Evolutionary conservation across 2,797 vertebrate species (phyloP), one percentile per base, ranked within the genome.

Genomic region (Manis crassicaudata): DNA sequence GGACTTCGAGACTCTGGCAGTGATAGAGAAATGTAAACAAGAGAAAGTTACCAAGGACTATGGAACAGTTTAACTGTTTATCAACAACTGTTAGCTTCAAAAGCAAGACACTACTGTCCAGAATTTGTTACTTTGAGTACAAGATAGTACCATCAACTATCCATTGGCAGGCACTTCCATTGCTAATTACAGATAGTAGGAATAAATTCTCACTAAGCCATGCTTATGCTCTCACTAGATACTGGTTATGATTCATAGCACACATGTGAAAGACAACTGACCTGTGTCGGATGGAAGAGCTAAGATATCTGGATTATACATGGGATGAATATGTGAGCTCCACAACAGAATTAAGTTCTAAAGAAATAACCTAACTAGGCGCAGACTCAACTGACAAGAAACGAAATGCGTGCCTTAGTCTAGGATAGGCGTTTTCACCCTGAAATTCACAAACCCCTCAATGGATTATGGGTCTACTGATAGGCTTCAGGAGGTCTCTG

Each of bases 201-300:
- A 56, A 25, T 60, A 58, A 40, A 62, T 52, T 56, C 62, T 72
- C 58, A 17, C 32, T 23, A 25, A 77, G 54, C 7, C 43, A 29
- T 62, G 75, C 82, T 84, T 65, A 46, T 46, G 72, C 63, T 95
- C 83, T 63, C 90, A 82, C 75, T 86, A 35, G 18, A 70, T 70
- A 20, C 52, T 90, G 9, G 56, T 56, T 80, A 65, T 95, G 27
- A 87, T 54, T 87, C 32, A 80, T 0, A 82, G 80, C 29, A 81
- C 89, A 91, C 25, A 58, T 62, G 87, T 75, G 37, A 95, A 92
- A 86, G 52, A 40, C 46, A 94, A 80, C 75, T 91, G 77, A 94
- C 58, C n/a, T n/a, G 12, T 60, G 56, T 60, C 86, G 46, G n/a
- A 10, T 88, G 12, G 52, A 94, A 72, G 35, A 67, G 10, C 77